Evolutionary conservation across 2,113 vertebrate species (phyloP), one percentile per base, ranked within the genome.

Genomic region (Oryzias javanicus): DNA sequence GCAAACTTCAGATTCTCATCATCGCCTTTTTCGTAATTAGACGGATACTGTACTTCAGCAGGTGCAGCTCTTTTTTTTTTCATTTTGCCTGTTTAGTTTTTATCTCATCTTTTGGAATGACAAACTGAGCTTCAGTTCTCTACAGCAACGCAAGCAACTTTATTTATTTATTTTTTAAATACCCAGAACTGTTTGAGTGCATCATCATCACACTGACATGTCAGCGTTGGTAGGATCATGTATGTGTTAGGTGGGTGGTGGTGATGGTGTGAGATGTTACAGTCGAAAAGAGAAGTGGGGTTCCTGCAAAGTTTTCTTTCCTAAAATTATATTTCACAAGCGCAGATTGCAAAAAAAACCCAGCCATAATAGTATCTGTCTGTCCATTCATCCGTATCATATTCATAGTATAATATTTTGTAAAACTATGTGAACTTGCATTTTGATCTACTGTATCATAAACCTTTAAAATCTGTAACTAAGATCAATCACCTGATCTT

Each of bases 1-100:
- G 88, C 85, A 86, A 87, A 71, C 79, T 85, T 75, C 74, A 85
- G 78, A 86, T 80, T 88, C 78, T 72, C 76, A 29, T 89, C 87
- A 80, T 85, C 89, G 88, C 87, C 86, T 90, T 80, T 86, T 89
- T 86, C 85, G 88, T 90, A 91, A 92, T 91, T 89, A 91, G 89
- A 91, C 66, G 78, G 91, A 89, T 18, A 10, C 18, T 47, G 46
- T 90, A 90, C 80, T 89, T 82, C 86, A 85, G 79, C 89, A 91
- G 86, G 86, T 90, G 86, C 68, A 67, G 65, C 71, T 86, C 69
- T 81, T 88, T 85, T 64, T 88, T 85, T 64, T 81, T 72, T 67
- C 27, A 65, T 50, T 64, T 71, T 60, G 55, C 72, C 73, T 69
- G n/a, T 46, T 45, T 57, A 50, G 55, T 1, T 56, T 49, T 20